Conservation (phyloP, 92 coral and sea anemone species). For the Anthopleura xanthogrammica region DNA sequence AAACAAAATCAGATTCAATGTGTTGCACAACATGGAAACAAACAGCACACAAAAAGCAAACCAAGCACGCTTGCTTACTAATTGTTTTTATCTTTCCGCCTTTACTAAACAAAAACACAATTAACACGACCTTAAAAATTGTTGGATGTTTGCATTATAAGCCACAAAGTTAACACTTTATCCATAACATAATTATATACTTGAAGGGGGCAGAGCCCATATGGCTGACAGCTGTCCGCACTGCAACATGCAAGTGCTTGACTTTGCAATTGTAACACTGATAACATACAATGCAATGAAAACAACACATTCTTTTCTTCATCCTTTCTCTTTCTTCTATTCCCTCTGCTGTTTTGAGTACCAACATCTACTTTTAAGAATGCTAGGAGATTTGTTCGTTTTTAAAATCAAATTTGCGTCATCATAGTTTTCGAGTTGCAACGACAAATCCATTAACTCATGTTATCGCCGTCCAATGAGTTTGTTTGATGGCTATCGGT, state of each 20-base stretch:
- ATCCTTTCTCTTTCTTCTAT: neutral
- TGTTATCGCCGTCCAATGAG: neutral
- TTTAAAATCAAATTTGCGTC: neutral
- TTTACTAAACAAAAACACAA: conserved; percentile 35
- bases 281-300: neutral
- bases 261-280: conserved; percentile 6
- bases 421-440: neutral
- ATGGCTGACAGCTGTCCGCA: conserved; percentile 8
- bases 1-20: neutral
- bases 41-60: neutral
- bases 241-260: neutral
- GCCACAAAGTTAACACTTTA: conserved; percentile 43
- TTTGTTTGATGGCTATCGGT: neutral
- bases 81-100: conserved; percentile 24
- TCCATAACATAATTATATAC: conserved; percentile 18
- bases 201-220: neutral
- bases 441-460: neutral
- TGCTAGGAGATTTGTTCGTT: no score
- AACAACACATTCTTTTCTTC: neutral
- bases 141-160: conserved; percentile 22
- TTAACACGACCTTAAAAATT: conserved; percentile 26
- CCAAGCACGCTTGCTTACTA: conserved; percentile 19
- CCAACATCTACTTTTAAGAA: neutral
- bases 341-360: neutral
- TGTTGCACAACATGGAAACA: conserved; percentile 4